phyloP scores from a whole-genome alignment of 1,140 invertebrate genomes.

The Drosophila sechellia region DNA sequence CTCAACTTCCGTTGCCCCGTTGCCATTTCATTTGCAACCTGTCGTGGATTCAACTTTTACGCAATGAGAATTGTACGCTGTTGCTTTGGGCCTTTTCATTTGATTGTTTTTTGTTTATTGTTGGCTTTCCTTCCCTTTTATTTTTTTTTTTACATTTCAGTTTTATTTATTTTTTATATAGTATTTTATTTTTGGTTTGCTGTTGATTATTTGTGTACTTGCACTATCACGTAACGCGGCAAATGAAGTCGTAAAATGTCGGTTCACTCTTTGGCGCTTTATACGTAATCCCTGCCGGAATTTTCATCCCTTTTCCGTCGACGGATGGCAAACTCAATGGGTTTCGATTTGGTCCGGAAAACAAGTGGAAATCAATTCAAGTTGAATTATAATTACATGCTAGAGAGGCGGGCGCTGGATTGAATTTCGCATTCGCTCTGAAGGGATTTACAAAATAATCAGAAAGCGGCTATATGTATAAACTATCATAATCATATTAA shows the following conservation, averaged over 20 bases:
- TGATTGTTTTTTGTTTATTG: slow-evolving; percentile 35
- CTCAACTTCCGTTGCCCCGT: slow-evolving; percentile 61
- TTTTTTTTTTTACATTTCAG: no score
- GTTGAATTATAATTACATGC: slow-evolving; percentile 31
- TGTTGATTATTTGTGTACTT: slow-evolving; percentile 74
- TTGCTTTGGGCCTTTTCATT: slow-evolving; percentile 52
- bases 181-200: slow-evolving; percentile 22
- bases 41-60: slow-evolving; percentile 24
- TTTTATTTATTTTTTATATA: background rate
- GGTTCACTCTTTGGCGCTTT: slow-evolving; percentile 6
- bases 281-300: slow-evolving; percentile 8
- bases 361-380: slow-evolving; percentile 39
- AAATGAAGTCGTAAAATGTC: slow-evolving; percentile 78
- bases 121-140: background rate
- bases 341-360: slow-evolving; percentile 23
- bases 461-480: background rate
- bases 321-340: slow-evolving; percentile 9
- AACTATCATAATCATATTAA: no score
- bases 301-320: slow-evolving; percentile 1
- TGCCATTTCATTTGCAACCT: background rate
- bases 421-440: background rate
- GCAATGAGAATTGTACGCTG: slow-evolving; percentile 61
- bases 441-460: background rate
- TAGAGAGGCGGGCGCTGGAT: background rate
- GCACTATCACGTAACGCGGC: slow-evolving; percentile 74